Evolutionary conservation across 2,797 vertebrate genomes (phyloP).

Genomic region (Remorina albescens): DNA sequence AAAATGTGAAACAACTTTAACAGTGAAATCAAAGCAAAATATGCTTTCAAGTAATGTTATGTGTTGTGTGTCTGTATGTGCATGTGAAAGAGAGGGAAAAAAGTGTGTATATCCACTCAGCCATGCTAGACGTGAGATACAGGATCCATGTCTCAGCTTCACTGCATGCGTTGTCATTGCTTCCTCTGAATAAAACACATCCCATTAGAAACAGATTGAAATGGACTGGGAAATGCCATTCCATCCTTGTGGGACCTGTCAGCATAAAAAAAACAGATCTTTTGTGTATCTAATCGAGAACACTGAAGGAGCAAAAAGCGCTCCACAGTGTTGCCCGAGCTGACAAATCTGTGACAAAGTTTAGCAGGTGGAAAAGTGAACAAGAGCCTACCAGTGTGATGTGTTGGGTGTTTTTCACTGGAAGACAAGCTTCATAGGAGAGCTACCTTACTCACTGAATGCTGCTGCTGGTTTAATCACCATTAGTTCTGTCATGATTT

Average conservation of each 20-base stretch:
- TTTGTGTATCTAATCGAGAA: slow-evolving; percentile 59
- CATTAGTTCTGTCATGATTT: slow-evolving; percentile 61
- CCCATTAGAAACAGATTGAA: slow-evolving; percentile 65
- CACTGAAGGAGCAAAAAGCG: slow-evolving; percentile 40
- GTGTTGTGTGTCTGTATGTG: slow-evolving; percentile 1
- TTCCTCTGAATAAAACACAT: slow-evolving; percentile 61
- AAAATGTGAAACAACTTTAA: neutral
- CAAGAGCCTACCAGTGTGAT: neutral
- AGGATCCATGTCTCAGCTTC: slow-evolving; percentile 32
- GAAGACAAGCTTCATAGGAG: slow-evolving; percentile 10
- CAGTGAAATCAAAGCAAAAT: slow-evolving; percentile 2
- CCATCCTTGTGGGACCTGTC: slow-evolving; percentile 46
- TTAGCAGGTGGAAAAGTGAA: neutral
- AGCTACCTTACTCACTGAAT: slow-evolving; percentile 27
- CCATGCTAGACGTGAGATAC: slow-evolving; percentile 43
- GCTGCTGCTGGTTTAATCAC: slow-evolving; percentile 57
- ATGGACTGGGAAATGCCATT: slow-evolving; percentile 60
- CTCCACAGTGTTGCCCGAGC: neutral
- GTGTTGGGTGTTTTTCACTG: slow-evolving; percentile 1
- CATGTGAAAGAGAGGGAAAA: slow-evolving; percentile 7
- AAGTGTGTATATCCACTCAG: slow-evolving; percentile 39
- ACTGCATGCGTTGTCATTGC: slow-evolving; percentile 44
- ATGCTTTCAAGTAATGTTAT: slow-evolving; percentile 15
- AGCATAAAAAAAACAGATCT: slow-evolving; percentile 47
- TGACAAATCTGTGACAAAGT: slow-evolving; percentile 27